A percentile compares a stretch with the other conserved stretches of the same genome.
Conservation (phyloP, 2,888 invertebrate species). For the Fragum fragum region DNA sequence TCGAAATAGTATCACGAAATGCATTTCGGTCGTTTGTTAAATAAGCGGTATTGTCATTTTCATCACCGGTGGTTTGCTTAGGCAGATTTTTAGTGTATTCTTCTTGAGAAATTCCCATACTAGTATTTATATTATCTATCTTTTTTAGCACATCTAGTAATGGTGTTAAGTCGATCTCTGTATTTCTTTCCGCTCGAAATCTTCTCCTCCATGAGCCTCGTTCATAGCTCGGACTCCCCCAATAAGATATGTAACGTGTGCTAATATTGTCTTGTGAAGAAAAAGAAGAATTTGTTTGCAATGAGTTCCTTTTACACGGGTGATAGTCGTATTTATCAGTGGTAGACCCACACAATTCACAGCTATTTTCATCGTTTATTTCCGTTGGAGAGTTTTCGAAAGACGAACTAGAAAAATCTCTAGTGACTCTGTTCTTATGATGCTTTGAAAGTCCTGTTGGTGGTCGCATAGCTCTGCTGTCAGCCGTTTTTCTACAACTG, state of each 20-base stretch:
- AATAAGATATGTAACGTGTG: slow-evolving; percentile 45
- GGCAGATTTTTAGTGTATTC: slow-evolving; percentile 2
- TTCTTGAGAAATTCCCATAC: slow-evolving; percentile 41
- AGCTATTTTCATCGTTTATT: background rate
- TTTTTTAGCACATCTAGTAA: slow-evolving; percentile 52
- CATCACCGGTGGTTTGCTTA: background rate
- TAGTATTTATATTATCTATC: slow-evolving; percentile 59
- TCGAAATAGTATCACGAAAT: background rate
- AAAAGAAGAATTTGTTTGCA: slow-evolving; percentile 45
- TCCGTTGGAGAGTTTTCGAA: background rate
- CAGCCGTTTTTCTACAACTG: no score
- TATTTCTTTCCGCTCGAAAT: slow-evolving; percentile 43
- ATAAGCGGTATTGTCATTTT: background rate
- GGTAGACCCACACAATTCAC: background rate
- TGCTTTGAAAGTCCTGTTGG: background rate
- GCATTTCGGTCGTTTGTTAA: background rate
- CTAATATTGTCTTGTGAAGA: slow-evolving; percentile 33
- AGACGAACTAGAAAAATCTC: background rate
- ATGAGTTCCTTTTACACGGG: slow-evolving; percentile 28
- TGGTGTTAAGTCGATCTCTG: slow-evolving; percentile 58
- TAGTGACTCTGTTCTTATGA: background rate
- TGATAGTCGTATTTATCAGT: background rate
- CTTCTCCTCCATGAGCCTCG: slow-evolving; percentile 57
- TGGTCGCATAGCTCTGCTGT: background rate
- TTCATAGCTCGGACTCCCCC: slow-evolving; percentile 47